Percentiles rank a stretch among this genome's conserved stretches.
phyloP scores from a whole-genome alignment of 2,113 vertebrate species.

The Pardalotus punctatus region DNA sequence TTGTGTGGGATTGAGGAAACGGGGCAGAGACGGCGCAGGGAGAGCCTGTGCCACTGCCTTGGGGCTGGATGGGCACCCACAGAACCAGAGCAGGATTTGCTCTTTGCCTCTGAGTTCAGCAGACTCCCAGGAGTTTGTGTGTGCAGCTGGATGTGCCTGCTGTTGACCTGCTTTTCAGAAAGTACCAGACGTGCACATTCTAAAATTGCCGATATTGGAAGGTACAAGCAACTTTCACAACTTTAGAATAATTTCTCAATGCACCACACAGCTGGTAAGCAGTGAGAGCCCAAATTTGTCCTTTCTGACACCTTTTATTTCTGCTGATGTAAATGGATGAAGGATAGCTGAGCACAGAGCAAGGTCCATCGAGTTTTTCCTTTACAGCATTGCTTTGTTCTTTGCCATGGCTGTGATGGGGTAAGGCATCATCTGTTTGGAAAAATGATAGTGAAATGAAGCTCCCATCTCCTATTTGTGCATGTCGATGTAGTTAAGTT shows the following conservation, averaged over 20 bases:
- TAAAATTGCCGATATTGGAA: not conserved
- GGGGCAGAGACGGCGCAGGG: not conserved
- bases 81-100: not conserved
- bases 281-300: not conserved
- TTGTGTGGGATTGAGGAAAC: not conserved
- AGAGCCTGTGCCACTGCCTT: not conserved
- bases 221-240: not conserved
- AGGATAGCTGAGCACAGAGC: not conserved
- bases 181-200: fast-evolving
- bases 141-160: not conserved
- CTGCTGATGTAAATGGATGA: not conserved
- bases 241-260: not conserved
- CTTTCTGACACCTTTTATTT: not conserved
- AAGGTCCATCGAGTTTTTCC: not conserved
- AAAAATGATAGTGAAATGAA: not conserved
- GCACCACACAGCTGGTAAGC: not conserved
- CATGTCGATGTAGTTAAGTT: not conserved
- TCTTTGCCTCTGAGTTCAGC: not conserved
- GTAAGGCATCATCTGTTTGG: not conserved
- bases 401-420: not conserved
- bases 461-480: not conserved
- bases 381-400: not conserved
- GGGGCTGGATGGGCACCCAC: not conserved
- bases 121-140: not conserved
- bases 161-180: not conserved